phyloP scores from a whole-genome alignment of 2,888 invertebrate genomes.

The Pollenia angustigena region DNA sequence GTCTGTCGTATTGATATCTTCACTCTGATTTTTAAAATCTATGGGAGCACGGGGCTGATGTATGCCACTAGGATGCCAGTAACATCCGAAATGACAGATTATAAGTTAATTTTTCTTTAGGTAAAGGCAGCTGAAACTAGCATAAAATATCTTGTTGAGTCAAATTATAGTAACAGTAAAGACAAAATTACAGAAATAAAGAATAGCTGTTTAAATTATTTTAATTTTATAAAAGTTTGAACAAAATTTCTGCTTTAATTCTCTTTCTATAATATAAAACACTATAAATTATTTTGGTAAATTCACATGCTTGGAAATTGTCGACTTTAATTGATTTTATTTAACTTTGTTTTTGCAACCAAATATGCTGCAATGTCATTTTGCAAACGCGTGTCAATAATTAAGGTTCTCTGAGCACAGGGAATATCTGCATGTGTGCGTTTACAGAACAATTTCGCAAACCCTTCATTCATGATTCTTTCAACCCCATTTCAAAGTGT shows the following conservation, averaged over 20 bases:
- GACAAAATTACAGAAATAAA: no score
- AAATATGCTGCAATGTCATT: constrained; percentile 57
- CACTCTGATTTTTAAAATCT: no score
- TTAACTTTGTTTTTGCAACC: constrained; percentile 65
- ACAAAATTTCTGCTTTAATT: not conserved
- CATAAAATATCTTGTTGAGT: no score
- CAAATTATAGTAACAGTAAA: no score
- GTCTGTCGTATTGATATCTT: no score
- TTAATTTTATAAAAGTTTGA: not conserved
- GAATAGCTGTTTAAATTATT: no score
- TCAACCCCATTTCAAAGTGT: constrained; percentile 44
- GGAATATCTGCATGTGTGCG: constrained; percentile 40
- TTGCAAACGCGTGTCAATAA: constrained; percentile 81
- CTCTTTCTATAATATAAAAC: not conserved
- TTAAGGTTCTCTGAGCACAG: constrained; percentile 77
- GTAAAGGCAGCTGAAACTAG: no score
- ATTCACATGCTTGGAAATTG: constrained; percentile 50
- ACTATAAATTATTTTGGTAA: not conserved
- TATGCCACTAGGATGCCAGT: no score
- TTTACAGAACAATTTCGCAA: constrained; percentile 26
- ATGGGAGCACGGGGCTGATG: no score
- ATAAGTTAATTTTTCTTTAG: no score
- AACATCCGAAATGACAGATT: no score
- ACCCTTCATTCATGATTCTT: constrained; percentile 36
- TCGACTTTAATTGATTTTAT: constrained; percentile 70